A percentile compares a stretch with the other conserved stretches of the same genome.
These are phyloP conservation scores for Ischnus inquisitorius DNA, from an alignment of 2,888 invertebrate species.

Conservation along the genomic window DNA sequence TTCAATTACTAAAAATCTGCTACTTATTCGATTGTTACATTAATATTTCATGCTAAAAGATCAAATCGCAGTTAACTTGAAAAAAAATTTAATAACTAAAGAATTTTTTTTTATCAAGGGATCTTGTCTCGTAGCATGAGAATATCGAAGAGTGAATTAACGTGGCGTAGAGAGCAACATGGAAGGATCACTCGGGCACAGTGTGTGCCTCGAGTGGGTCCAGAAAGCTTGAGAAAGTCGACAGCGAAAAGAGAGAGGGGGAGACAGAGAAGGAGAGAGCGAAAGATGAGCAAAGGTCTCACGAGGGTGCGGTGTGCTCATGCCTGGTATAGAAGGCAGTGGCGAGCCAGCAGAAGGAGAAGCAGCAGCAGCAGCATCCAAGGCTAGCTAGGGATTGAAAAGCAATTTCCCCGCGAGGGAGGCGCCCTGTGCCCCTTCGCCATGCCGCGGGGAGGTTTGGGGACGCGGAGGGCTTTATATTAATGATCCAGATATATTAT, in stretches of 20 bases:
- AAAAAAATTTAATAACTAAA: background rate
- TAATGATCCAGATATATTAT: slow-evolving; percentile 86
- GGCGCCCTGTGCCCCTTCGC: slow-evolving; percentile 56
- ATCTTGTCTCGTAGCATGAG: slow-evolving; percentile 8
- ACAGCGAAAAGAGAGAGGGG: slow-evolving; percentile 36
- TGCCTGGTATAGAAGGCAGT: slow-evolving; percentile 34
- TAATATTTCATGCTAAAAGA: no score
- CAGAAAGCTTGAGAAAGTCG: slow-evolving; percentile 55
- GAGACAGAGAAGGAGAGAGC: slow-evolving; percentile 37
- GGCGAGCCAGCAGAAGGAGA: slow-evolving; percentile 52
- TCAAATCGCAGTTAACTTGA: background rate
- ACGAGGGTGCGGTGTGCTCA: slow-evolving; percentile 46
- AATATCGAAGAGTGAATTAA: slow-evolving; percentile 61
- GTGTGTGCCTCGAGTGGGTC: slow-evolving; percentile 53
- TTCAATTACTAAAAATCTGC: no score
- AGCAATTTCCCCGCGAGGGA: slow-evolving; percentile 84
- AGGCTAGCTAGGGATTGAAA: slow-evolving; percentile 83
- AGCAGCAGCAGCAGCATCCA: slow-evolving; percentile 68
- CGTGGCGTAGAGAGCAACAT: slow-evolving; percentile 46
- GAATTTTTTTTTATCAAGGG: background rate
- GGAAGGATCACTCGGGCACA: slow-evolving; percentile 1
- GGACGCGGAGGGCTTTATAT: slow-evolving; percentile 84
- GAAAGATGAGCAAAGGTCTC: slow-evolving; percentile 62
- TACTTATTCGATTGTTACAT: no score
- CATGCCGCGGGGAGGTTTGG: slow-evolving; percentile 74